These are phyloP conservation scores for Norana najaformis DNA, from an alignment of 2,888 invertebrate species.

Conservation along the genomic window DNA sequence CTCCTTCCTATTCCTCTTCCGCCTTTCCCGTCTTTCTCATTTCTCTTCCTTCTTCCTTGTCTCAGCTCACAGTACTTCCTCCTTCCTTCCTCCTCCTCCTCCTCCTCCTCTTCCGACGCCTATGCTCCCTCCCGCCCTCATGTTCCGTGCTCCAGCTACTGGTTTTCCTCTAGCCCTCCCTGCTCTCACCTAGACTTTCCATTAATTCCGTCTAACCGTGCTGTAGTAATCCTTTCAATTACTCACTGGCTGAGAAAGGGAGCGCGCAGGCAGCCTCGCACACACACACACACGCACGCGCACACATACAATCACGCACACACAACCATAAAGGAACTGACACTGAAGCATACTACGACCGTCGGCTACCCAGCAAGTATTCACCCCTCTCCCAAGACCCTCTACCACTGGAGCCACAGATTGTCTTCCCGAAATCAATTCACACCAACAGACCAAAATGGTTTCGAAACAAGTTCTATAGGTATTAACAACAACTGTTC, in stretches of 20 bases:
- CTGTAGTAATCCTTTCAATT: slow-evolving; percentile 13
- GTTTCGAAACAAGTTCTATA: neutral
- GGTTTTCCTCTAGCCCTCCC: neutral
- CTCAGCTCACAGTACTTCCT: neutral
- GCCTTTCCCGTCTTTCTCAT: neutral
- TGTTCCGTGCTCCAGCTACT: neutral
- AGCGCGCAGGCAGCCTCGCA: neutral
- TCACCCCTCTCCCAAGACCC: neutral
- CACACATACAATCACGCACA: neutral
- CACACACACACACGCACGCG: neutral
- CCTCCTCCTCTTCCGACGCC: neutral
- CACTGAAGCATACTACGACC: neutral
- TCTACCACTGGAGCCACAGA: neutral
- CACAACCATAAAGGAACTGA: neutral
- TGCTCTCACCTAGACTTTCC: slow-evolving; percentile 6
- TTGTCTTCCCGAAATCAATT: slow-evolving; percentile 1
- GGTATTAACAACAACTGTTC: neutral
- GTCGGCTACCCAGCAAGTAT: neutral
- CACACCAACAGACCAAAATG: slow-evolving; percentile 4
- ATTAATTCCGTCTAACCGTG: slow-evolving; percentile 7
- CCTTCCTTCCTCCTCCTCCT: neutral
- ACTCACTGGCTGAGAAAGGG: neutral
- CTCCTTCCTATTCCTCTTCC: neutral
- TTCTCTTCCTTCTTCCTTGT: neutral
- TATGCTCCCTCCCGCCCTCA: neutral